Base-by-base conservation (phyloP, 2,113 vertebrate species). In the Etheostoma cragini region DNA sequence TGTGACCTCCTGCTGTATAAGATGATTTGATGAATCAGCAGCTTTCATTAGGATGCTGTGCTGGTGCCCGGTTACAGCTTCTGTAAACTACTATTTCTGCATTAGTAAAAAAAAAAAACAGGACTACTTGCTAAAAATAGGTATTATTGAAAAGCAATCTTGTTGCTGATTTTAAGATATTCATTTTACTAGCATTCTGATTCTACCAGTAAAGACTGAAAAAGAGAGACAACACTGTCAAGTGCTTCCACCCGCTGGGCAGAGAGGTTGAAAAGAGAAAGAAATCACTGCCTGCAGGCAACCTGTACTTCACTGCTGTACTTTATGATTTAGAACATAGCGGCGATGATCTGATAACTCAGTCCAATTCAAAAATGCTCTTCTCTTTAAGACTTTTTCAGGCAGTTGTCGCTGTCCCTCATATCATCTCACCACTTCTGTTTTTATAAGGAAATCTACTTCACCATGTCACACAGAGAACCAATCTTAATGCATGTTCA, bases 21-120 rank as follows among this genome's bases (percentile, higher is more conserved):
- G 33, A 63, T 21, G 49, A 86, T 89, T 52, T 88, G 72, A 92
- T 91, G 83, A 89, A 83, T 92, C 88, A 90, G 86, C 88, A 85
- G 69, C 66, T 86, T 88, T 86, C 58, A 77, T 86, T 79, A 19
- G 65, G 54, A 57, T 75, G 69, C 68, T 42, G 79, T 42, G 65
- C 68, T 26, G 38, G 66, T 75, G 78, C 58, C 22, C 3, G 10
- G 67, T 82, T 82, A 65, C 75, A 78, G 83, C 77, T 38, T 87
- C 70, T 67, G 42, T 79, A 72, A 72, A 64, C 66, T 76, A 35
- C 78, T 81, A 14, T 50, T 76, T 81, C 54, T 24, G 46, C 67
- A n/a, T 67, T 67, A 63, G 8, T 74, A 46, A 54, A 65, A 50
- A 65, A 50, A 74, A 56, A 22, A 76, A 84, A 49, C 22, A 33